Evolutionary conservation across 2,888 invertebrate genomes (phyloP).

Genomic region (Tortrix viridana): DNA sequence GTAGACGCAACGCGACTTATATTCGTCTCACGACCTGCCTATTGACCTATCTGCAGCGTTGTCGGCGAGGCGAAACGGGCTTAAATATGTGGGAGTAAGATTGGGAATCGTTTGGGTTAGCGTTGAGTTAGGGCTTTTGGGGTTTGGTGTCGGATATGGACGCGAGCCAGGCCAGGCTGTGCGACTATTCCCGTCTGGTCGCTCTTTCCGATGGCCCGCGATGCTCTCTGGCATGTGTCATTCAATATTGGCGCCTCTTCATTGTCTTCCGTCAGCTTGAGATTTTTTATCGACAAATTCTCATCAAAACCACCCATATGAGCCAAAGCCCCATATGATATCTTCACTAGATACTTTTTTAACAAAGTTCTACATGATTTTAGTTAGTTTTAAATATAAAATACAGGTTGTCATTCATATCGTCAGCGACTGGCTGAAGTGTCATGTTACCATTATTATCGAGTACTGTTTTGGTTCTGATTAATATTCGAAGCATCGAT

Average conservation of each 20-base stretch:
- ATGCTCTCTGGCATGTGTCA: slow-evolving; percentile 68
- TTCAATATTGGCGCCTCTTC: slow-evolving; percentile 67
- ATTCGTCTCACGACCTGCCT: slow-evolving; percentile 59
- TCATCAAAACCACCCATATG: background rate
- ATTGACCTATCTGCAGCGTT: slow-evolving; percentile 53
- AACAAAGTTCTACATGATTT: too few species aligned
- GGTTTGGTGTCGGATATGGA: slow-evolving; percentile 64
- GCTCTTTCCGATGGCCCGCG: slow-evolving; percentile 67
- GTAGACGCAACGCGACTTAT: slow-evolving; percentile 77
- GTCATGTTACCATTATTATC: slow-evolving; percentile 30
- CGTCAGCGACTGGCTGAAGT: slow-evolving; percentile 6
- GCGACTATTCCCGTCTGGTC: slow-evolving; percentile 82
- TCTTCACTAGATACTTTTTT: too few species aligned
- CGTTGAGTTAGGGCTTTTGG: slow-evolving; percentile 61
- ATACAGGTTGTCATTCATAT: slow-evolving; percentile 1
- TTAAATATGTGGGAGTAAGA: slow-evolving; percentile 61
- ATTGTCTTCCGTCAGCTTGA: slow-evolving; percentile 42
- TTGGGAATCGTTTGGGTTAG: slow-evolving; percentile 58
- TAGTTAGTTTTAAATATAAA: background rate
- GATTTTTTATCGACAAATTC: background rate
- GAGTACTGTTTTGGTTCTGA: slow-evolving; percentile 34
- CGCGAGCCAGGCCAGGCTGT: slow-evolving; percentile 79
- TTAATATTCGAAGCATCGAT: slow-evolving; percentile 44
- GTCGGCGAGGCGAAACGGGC: slow-evolving; percentile 54
- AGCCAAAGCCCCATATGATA: background rate